Evolutionary conservation across 2,888 invertebrate species (phyloP).

Genomic region (Drosophila leonis): DNA sequence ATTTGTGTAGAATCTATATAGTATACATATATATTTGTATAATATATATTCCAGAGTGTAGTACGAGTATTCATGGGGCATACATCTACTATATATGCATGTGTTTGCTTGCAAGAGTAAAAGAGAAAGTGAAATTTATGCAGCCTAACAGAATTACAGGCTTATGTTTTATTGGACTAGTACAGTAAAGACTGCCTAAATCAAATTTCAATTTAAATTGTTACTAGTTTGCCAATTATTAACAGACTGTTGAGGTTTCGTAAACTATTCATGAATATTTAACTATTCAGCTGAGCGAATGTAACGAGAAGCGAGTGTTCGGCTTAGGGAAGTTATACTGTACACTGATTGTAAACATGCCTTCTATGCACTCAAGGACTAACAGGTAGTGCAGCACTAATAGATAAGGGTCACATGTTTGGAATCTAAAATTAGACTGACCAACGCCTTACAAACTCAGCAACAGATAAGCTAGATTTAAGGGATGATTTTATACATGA

Average conservation of each 20-base stretch:
- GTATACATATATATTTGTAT: neutral
- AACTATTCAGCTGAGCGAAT: neutral
- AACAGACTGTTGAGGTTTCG: neutral
- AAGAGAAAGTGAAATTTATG: neutral
- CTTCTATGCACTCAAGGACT: no score
- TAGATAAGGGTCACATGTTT: no score
- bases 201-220: neutral
- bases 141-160: neutral
- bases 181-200: no score
- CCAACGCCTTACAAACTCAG: no score
- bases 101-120: no score
- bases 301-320: neutral
- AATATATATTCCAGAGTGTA: neutral
- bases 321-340: neutral
- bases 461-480: no score
- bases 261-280: neutral
- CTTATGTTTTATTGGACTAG: neutral
- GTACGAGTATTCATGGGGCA: no score
- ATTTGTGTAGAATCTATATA: neutral
- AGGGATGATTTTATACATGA: no score
- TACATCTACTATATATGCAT: neutral
- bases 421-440: no score
- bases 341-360: no score
- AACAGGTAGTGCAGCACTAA: no score
- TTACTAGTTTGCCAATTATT: neutral